phyloP scores from a whole-genome alignment of 2,113 vertebrate species.

The Hylia prasina region DNA sequence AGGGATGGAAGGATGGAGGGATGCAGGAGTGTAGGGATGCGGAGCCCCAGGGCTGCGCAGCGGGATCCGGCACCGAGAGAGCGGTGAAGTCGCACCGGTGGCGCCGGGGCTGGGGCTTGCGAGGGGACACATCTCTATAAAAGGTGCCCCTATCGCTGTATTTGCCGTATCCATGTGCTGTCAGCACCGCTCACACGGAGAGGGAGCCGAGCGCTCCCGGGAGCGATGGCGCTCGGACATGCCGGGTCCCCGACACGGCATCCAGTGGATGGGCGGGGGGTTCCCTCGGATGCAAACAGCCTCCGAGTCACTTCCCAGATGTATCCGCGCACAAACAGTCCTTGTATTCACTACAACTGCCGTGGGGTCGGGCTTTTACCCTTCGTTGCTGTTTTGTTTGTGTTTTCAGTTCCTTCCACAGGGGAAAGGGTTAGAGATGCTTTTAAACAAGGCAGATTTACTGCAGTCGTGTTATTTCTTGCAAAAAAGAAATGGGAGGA shows the following conservation, averaged over 20 bases:
- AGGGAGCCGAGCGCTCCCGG: not conserved
- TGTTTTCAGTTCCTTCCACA: not conserved
- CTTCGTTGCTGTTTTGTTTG: not conserved
- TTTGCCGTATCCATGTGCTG: accelerated
- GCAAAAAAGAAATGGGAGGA: not conserved
- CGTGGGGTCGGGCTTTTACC: not conserved
- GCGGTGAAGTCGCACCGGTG: not conserved
- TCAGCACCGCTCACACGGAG: accelerated
- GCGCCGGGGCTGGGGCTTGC: not conserved
- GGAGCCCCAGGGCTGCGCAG: not conserved
- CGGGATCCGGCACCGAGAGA: not conserved
- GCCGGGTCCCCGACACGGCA: not conserved
- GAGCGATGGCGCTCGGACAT: accelerated
- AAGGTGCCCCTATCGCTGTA: accelerated
- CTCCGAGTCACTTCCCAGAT: not conserved
- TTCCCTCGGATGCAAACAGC: not conserved
- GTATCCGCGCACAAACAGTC: not conserved
- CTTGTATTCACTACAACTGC: accelerated
- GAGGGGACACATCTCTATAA: accelerated
- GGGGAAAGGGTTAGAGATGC: not conserved
- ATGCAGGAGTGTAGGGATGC: not conserved
- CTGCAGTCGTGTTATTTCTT: not conserved
- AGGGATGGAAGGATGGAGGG: too few relatives aligned
- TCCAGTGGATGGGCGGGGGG: not conserved
- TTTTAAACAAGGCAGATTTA: not conserved